Evolutionary conservation across 92 coral and sea anemone genomes (phyloP).

Genomic region (Siderastrea radians): DNA sequence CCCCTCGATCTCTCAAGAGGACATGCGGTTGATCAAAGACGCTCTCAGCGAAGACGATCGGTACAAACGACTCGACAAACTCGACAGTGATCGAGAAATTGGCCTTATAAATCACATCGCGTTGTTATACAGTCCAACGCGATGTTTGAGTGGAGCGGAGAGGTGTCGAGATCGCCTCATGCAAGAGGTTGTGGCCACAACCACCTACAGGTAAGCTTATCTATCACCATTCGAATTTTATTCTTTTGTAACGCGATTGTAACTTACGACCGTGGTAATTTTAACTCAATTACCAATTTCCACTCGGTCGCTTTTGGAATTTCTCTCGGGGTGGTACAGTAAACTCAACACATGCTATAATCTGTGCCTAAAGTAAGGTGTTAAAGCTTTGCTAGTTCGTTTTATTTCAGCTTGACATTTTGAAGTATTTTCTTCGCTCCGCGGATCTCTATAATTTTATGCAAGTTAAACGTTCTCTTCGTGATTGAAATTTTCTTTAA

Average conservation of each 20-base stretch:
- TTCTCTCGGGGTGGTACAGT: not conserved
- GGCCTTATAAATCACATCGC: constrained; percentile 94
- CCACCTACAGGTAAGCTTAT: constrained; percentile 98
- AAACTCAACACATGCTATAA: not conserved
- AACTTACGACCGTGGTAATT: constrained; percentile 8
- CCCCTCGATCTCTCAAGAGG: constrained; percentile 85
- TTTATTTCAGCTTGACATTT: no score
- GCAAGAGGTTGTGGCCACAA: constrained; percentile 98
- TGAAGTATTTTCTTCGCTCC: not conserved
- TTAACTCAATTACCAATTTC: constrained; percentile 10
- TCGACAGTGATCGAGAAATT: constrained; percentile 88
- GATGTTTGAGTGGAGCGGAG: constrained; percentile 97
- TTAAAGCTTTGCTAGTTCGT: not conserved
- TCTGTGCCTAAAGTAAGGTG: no score
- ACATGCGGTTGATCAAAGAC: constrained; percentile 85
- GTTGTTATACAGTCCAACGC: constrained; percentile 89
- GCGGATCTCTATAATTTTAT: constrained; percentile 17
- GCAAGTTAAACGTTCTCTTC: constrained; percentile 22
- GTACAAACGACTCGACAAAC: constrained; percentile 88
- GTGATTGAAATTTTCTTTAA: constrained; percentile 14
- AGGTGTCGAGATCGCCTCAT: constrained; percentile 95
- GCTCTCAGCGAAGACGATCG: constrained; percentile 90
- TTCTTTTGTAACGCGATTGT: not conserved
- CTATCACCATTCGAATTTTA: constrained; percentile 15
- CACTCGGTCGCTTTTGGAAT: not conserved